These are phyloP conservation scores for Balearica regulorum DNA, from an alignment of 2,797 vertebrate genomes.

Conservation along the genomic window DNA sequence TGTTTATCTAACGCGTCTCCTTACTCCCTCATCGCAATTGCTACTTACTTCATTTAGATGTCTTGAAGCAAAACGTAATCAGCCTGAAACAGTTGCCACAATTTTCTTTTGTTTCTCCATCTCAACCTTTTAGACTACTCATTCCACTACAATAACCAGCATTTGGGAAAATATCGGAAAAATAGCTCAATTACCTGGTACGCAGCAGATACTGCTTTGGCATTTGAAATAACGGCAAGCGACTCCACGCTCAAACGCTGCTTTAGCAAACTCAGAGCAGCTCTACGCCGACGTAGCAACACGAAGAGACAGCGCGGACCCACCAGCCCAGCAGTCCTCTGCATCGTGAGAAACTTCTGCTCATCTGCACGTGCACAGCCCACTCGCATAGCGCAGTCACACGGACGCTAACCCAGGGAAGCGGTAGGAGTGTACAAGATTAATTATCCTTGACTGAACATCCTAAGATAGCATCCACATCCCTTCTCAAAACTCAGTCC, in stretches of 20 bases:
- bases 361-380: neutral
- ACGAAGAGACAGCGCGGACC: accelerated
- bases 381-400: neutral
- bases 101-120: neutral
- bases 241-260: neutral
- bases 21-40: neutral
- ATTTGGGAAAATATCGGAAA: neutral
- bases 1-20: neutral
- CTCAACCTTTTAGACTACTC: neutral
- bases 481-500: neutral
- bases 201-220: neutral
- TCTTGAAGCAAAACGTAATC: neutral
- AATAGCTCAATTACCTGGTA: neutral
- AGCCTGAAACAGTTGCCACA: neutral
- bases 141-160: neutral
- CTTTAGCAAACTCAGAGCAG: neutral
- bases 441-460: neutral
- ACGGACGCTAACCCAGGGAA: too few species aligned
- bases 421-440: neutral
- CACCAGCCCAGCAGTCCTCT: neutral
- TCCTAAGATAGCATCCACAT: neutral
- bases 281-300: accelerated
- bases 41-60: neutral
- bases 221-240: neutral
- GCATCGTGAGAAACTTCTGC: neutral